Conservation (phyloP, 2,113 vertebrate species). For the Plecturocebus donacophilus region DNA sequence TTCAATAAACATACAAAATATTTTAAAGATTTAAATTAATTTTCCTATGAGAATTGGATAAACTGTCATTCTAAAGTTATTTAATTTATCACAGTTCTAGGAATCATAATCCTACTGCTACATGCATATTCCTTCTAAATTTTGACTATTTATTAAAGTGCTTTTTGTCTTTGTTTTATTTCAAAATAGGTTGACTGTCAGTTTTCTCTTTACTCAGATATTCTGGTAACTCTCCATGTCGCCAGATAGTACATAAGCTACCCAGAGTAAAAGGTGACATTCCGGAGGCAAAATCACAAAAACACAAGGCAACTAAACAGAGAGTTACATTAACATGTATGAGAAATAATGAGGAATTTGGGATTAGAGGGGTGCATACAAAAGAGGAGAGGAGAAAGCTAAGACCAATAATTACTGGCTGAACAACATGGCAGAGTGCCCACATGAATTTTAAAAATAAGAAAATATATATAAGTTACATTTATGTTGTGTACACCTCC, state of each 20-base stretch:
- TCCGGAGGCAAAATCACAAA: neutral
- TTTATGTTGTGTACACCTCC: neutral
- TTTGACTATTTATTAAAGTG: neutral
- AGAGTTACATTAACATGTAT: neutral
- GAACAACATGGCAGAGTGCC: rapidly evolving
- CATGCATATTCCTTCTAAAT: neutral
- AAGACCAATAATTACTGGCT: neutral
- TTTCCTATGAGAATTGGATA: neutral
- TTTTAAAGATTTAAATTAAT: conserved; percentile 28
- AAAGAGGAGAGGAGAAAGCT: neutral
- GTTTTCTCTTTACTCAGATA: neutral
- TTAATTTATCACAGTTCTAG: neutral
- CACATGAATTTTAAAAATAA: neutral
- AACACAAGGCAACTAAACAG: neutral
- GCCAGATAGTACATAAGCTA: neutral
- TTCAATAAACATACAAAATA: neutral
- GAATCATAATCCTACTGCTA: neutral
- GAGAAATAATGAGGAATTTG: neutral
- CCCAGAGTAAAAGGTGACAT: neutral
- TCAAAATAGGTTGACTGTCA: neutral
- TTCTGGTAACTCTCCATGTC: neutral
- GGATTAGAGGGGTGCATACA: neutral
- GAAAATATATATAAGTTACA: neutral
- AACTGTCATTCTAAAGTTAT: neutral
- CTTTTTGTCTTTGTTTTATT: neutral